Base-by-base conservation (phyloP, 2,797 vertebrate species). In the Protonibea diacanthus region DNA sequence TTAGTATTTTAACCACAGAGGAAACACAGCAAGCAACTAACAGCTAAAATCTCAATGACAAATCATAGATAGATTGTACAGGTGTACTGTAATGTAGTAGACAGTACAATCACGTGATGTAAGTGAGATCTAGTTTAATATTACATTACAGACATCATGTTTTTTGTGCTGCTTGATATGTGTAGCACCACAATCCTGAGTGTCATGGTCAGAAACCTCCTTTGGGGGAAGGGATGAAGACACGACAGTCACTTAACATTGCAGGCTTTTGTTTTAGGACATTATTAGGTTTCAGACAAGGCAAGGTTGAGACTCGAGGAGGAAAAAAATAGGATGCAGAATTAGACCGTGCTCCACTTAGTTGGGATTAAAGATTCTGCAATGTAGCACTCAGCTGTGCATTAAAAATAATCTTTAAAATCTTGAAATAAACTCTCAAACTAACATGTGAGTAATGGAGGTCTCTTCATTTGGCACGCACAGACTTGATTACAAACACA, bases 401-500 rank as follows among this genome's bases (percentile, higher is more conserved):
- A 42, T 76, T 71, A 45, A 68, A 78, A 69, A 51, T 45, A 38
- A 71, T 59, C 23, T 58, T 77, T 70, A 66, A 79, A 78, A 63
- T 62, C 4, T 23, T 70, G 2, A 76, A 57, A 55, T 61, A 15
- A 33, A 72, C 61, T 78, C 53, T 81, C 0, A 73, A 76, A 68
- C 52, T 21, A 60, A 48, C 6, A 64, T 72, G n/a, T 40, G 40
- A 63, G 14, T 29, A 84, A 62, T 58, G 29, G 33, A 68, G 7
- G 21, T 65, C n/a, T 77, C 61, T 55, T 82, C 61, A 56, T 80
- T 74, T 77, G 59, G 59, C 49, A 71, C 68, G 55, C 17, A 17
- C 42, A 76, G 68, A 78, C 53, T 76, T 81, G n/a, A 81, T 89
- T 87, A 57, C 65, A 70, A 59, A 82, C 65, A 67, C 49, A 82